Evolutionary conservation across 2,888 invertebrate genomes (phyloP).

Genomic region (Amiota minor): DNA sequence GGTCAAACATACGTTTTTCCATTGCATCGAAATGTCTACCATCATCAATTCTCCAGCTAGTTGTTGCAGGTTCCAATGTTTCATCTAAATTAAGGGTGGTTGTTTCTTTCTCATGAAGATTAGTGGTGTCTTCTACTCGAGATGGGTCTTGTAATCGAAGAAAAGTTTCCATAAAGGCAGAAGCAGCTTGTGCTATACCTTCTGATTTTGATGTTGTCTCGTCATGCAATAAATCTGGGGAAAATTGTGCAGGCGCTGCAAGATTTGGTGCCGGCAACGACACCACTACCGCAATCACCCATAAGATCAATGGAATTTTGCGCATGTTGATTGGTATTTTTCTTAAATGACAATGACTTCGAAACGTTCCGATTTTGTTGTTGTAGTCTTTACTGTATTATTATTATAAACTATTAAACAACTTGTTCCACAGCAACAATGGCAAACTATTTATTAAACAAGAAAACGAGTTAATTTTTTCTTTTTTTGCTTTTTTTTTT

Average conservation of each 20-base stretch:
- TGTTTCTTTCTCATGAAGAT: no score
- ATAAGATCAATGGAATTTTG: slow-evolving; percentile 50
- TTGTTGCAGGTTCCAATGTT: no score
- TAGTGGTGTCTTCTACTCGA: no score
- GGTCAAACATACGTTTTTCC: no score
- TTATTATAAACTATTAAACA: no score
- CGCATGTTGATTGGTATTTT: slow-evolving; percentile 51
- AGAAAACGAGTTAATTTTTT: slow-evolving; percentile 21
- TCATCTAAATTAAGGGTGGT: no score
- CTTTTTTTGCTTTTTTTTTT: slow-evolving; percentile 30
- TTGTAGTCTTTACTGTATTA: background rate
- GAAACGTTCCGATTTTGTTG: background rate
- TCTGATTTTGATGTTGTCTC: background rate
- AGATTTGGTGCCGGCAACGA: slow-evolving; percentile 12
- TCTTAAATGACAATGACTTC: slow-evolving; percentile 53
- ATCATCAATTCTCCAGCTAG: no score
- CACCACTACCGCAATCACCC: slow-evolving; percentile 27
- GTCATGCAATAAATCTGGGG: background rate
- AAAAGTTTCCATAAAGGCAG: no score
- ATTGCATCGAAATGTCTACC: no score
- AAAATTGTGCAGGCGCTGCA: background rate
- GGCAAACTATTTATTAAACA: slow-evolving; percentile 34
- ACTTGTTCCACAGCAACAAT: slow-evolving; percentile 8
- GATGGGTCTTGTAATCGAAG: no score
- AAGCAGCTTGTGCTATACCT: no score